Base-by-base conservation (phyloP, 2,888 invertebrate genomes). In the Diogma glabrata region DNA sequence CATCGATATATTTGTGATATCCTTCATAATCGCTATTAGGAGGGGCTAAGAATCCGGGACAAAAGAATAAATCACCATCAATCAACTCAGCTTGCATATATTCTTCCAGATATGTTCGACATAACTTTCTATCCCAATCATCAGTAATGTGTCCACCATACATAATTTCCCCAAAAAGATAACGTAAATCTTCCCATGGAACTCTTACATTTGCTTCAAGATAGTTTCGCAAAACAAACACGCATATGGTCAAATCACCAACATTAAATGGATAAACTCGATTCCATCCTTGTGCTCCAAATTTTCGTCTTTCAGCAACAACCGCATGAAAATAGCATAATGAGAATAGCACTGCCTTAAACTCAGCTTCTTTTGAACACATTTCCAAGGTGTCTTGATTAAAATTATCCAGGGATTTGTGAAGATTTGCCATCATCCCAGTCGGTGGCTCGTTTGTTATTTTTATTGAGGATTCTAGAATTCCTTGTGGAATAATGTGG, bases 111-210 rank as follows among this genome's bases (percentile, higher is more conserved):
- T 88, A 91, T 1, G 85, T 87, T 49, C 84, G 77, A 63, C 94
- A 95, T 4, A 95, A 75, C 33, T 88, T 74, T 46, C 94, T 74
- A 67, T 95, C 94, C 91, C 93, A 94, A 67, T 95, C 94, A 63
- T 95, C 94, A 0, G 94, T 94, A 60, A 95, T 94, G 64, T 95
- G 95, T 0, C 95, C 95, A 2, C 94, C 94, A 63, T 95, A 95
- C 94, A 95, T 94, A 59, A 95, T 95, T 72, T 95, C 94, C 0
- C 94, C 95, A 64, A 95, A 94, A 17, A 95, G 73, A 67, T 94
- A 95, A 2, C 94, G 78, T 59, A 95, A 70, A 71, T 95, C 94
- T 67, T 94, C 94, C 90, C 91, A 95, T 0, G 94, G 94, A 6
- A 93, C 86, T 58, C 83, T 81, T 38, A 77, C 80, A 61, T 89